Evolutionary conservation across 2,888 invertebrate genomes (phyloP).

Genomic region (Bembecia ichneumoniformis): DNA sequence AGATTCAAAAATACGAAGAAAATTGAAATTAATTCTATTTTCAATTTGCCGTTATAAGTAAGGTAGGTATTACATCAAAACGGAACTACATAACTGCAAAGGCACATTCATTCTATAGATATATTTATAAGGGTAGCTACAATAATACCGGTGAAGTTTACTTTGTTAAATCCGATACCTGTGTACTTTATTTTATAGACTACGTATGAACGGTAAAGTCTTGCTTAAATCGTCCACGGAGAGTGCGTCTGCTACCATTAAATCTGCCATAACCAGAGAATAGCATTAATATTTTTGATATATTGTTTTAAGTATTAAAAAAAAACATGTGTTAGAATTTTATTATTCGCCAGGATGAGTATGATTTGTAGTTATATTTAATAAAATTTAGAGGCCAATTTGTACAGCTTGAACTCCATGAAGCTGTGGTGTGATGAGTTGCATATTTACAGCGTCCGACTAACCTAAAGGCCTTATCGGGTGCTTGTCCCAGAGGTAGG

Average conservation of each 20-base stretch:
- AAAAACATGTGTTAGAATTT: slow-evolving; percentile 13
- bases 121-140: not conserved
- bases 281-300: slow-evolving; percentile 8
- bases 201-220: slow-evolving; percentile 65
- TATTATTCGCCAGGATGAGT: not conserved
- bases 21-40: too few species aligned
- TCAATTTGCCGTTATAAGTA: not conserved
- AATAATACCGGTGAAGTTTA: not conserved
- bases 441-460: slow-evolving; percentile 67
- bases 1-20: too few species aligned
- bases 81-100: not conserved
- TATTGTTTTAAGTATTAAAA: slow-evolving; percentile 3
- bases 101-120: slow-evolving; percentile 1
- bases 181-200: slow-evolving; percentile 50
- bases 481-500: slow-evolving; percentile 92
- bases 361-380: not conserved
- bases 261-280: slow-evolving; percentile 55
- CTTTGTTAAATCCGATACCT: slow-evolving; percentile 33
- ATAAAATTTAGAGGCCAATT: slow-evolving; percentile 27
- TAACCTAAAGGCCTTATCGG: slow-evolving; percentile 92
- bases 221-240: slow-evolving; percentile 62
- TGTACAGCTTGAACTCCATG: slow-evolving; percentile 42
- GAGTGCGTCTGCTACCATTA: slow-evolving; percentile 62
- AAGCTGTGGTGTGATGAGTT: slow-evolving; percentile 15
- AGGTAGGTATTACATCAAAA: too few species aligned